These are phyloP conservation scores for Silurus asotus DNA, from an alignment of 2,113 vertebrate species.

Conservation along the genomic window DNA sequence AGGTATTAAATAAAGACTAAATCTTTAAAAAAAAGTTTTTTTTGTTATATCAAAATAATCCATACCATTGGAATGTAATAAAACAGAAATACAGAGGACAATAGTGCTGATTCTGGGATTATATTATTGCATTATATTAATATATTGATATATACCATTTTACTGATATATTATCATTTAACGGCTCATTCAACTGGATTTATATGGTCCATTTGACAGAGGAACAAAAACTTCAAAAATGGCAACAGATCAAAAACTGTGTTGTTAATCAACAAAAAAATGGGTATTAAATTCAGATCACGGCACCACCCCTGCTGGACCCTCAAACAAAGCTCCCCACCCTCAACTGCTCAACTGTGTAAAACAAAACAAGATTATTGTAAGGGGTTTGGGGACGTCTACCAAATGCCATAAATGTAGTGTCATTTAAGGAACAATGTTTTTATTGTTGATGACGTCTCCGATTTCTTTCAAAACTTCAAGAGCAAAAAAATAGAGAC, in stretches of 20 bases:
- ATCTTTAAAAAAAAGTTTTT: not conserved
- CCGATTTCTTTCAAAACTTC: not conserved
- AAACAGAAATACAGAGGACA: not conserved
- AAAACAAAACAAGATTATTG: too few species aligned
- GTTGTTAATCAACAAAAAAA: not conserved
- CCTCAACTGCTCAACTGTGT: too few species aligned
- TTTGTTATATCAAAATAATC: not conserved
- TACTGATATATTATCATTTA: not conserved
- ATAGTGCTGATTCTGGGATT: too few species aligned
- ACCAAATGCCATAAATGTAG: too few species aligned
- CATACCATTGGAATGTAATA: not conserved
- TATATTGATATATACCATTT: not conserved
- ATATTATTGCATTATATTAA: not conserved
- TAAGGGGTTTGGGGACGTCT: too few species aligned
- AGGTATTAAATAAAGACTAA: not conserved
- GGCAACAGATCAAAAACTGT: not conserved
- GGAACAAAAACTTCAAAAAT: not conserved
- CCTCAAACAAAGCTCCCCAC: too few species aligned
- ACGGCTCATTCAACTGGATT: not conserved
- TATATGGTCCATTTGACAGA: not conserved
- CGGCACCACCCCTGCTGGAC: too few species aligned
- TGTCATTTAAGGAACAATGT: too few species aligned
- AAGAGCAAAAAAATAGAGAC: not conserved
- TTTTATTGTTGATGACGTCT: too few species aligned
- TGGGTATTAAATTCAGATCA: too few species aligned